A percentile compares a stretch with the other conserved stretches of the same genome.
Conservation (phyloP, 2,888 invertebrate species). For the Sicus ferrugineus region DNA sequence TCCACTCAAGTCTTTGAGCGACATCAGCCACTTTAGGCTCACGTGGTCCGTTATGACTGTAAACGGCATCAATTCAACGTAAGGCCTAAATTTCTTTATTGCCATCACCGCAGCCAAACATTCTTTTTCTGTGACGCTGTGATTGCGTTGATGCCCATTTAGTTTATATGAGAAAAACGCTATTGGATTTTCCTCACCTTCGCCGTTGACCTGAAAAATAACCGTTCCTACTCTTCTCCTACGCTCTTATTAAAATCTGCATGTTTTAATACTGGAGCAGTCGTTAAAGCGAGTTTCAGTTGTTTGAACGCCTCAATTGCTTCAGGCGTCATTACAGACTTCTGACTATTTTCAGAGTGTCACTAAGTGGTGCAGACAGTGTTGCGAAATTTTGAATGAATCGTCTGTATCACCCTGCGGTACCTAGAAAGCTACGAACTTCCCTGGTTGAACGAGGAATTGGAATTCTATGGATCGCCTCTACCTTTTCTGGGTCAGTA, state of each 20-base stretch:
- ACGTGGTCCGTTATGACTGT: too few species aligned
- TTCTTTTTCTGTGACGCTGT: constrained; percentile 37
- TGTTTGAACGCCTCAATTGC: not conserved
- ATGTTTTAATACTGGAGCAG: not conserved
- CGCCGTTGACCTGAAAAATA: constrained; percentile 24
- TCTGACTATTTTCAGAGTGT: constrained; percentile 16
- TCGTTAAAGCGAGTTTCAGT: constrained; percentile 5
- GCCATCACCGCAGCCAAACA: constrained; percentile 34
- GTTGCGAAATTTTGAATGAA: constrained; percentile 32
- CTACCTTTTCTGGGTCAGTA: constrained; percentile 2
- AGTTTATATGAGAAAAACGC: constrained; percentile 38
- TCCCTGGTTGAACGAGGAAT: too few species aligned
- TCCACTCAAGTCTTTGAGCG: constrained; percentile 46
- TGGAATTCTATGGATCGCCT: too few species aligned
- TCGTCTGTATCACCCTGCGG: constrained; percentile 28
- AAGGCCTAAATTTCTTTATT: constrained; percentile 20
- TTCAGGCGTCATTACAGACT: constrained; percentile 9
- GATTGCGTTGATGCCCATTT: constrained; percentile 36
- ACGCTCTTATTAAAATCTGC: not conserved
- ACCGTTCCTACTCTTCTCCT: constrained; percentile 33
- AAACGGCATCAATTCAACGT: constrained; percentile 36
- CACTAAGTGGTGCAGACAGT: constrained; percentile 26
- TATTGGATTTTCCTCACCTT: constrained; percentile 30
- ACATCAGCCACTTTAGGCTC: constrained; percentile 47
- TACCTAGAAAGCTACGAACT: too few species aligned